Percentiles rank a stretch among this genome's conserved stretches.
These are phyloP conservation scores for Melinopterus prodromus DNA, from an alignment of 2,888 invertebrate species.

Conservation along the genomic window DNA sequence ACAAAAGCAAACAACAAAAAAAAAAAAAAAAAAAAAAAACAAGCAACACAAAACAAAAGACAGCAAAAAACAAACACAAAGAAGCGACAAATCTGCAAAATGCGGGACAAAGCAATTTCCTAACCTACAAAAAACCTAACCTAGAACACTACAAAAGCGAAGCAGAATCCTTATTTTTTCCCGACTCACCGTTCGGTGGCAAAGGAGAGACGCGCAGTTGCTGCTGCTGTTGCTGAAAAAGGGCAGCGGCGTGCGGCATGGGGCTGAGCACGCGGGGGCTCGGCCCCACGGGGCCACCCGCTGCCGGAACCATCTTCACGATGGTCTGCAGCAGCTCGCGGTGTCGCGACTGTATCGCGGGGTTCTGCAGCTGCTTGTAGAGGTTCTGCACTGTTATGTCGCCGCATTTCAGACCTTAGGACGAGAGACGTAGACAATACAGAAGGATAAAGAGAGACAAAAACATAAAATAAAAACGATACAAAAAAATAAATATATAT, in stretches of 20 bases:
- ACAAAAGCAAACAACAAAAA: too few species aligned
- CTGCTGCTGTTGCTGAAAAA: conserved; percentile 61
- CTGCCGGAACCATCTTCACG: conserved; percentile 63
- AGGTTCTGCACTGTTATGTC: conserved; percentile 80
- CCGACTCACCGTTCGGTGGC: conserved; percentile 66
- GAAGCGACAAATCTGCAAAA: too few species aligned
- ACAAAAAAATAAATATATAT: background rate
- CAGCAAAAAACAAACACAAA: too few species aligned
- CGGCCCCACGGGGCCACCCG: conserved; percentile 56
- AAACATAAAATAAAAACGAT: background rate
- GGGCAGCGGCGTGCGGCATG: conserved; percentile 58
- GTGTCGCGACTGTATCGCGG: conserved; percentile 76
- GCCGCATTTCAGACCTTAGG: conserved; percentile 74
- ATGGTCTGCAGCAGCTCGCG: conserved; percentile 76
- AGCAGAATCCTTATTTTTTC: background rate
- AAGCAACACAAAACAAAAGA: too few species aligned
- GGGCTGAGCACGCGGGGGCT: conserved; percentile 58
- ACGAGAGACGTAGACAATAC: background rate
- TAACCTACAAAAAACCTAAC: background rate
- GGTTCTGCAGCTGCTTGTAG: conserved; percentile 79
- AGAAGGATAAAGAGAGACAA: background rate
- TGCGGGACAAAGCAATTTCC: background rate
- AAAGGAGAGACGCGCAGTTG: conserved; percentile 70
- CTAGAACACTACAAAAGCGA: background rate
- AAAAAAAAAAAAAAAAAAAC: too few species aligned